phyloP scores from a whole-genome alignment of 1,140 invertebrate species.

The Bilobella aurantiaca region DNA sequence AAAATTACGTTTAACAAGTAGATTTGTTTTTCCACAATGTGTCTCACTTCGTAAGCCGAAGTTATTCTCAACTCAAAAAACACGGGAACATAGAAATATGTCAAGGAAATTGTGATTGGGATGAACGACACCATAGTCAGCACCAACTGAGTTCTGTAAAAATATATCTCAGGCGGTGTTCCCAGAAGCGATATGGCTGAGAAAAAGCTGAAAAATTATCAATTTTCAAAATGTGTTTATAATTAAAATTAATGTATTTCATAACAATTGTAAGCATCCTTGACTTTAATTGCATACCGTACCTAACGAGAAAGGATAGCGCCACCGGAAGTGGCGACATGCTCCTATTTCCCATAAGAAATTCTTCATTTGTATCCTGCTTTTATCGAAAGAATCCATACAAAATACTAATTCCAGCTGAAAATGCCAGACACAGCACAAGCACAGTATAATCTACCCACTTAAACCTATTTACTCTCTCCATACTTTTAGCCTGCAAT shows the following conservation, averaged over 20 bases:
- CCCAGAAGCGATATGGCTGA: conserved; percentile 48
- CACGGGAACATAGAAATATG: conserved; percentile 47
- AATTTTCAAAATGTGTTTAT: not conserved
- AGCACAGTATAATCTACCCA: conserved; percentile 50
- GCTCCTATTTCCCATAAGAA: conserved; percentile 57
- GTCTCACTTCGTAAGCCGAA: conserved; percentile 70
- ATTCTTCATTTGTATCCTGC: conserved; percentile 55
- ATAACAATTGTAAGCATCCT: too few relatives aligned
- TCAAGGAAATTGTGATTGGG: conserved; percentile 40
- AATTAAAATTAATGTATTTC: too few relatives aligned
- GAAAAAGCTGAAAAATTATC: conserved; percentile 40
- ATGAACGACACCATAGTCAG: conserved; percentile 38
- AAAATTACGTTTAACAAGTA: too few relatives aligned
- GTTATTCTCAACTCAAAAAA: conserved; percentile 45
- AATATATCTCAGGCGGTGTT: conserved; percentile 43
- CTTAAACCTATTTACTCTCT: not conserved
- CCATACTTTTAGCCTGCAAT: too few relatives aligned
- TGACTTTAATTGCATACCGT: too few relatives aligned
- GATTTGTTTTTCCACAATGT: not conserved
- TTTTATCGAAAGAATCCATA: not conserved
- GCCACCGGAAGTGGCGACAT: conserved; percentile 11
- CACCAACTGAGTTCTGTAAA: conserved; percentile 39
- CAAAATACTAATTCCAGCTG: conserved; percentile 46
- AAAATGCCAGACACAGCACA: conserved; percentile 49
- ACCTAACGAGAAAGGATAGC: conserved; percentile 8